Evolutionary conservation across 1,140 invertebrate genomes (phyloP).

Genomic region (Phthorimaea operculella): DNA sequence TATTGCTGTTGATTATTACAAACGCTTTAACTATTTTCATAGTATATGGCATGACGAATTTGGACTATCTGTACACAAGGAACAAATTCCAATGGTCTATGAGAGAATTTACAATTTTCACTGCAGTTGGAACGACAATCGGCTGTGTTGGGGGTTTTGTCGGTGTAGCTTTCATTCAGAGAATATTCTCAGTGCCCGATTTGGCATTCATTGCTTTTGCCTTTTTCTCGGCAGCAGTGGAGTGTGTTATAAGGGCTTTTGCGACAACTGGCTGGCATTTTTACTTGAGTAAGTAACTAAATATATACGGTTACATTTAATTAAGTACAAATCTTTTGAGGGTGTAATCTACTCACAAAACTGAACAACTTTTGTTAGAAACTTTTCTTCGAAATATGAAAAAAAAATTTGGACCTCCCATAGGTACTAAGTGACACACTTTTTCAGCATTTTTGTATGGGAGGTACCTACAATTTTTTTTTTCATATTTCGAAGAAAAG

Average conservation of each 20-base stretch:
- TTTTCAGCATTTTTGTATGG: no score
- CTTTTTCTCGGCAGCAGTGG: slow-evolving; percentile 49
- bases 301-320: no score
- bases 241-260: slow-evolving; percentile 66
- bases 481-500: no score
- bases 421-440: no score
- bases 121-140: slow-evolving; percentile 46
- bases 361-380: no score
- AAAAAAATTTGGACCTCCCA: no score
- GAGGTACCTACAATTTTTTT: no score
- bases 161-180: slow-evolving; percentile 67
- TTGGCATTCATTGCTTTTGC: slow-evolving; percentile 51
- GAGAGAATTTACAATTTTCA: slow-evolving; percentile 70
- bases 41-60: slow-evolving; percentile 64
- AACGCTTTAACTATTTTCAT: slow-evolving; percentile 70
- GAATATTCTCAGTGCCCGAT: slow-evolving; percentile 53
- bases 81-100: slow-evolving; percentile 76
- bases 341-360: no score
- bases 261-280: slow-evolving; percentile 72
- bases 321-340: no score
- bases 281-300: slow-evolving; percentile 67
- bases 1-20: slow-evolving; percentile 71
- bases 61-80: slow-evolving; percentile 73
- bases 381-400: no score
- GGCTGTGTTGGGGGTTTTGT: slow-evolving; percentile 66